Evolutionary conservation across 2,888 invertebrate genomes (phyloP).

Genomic region (Pharmacophagus antenor): DNA sequence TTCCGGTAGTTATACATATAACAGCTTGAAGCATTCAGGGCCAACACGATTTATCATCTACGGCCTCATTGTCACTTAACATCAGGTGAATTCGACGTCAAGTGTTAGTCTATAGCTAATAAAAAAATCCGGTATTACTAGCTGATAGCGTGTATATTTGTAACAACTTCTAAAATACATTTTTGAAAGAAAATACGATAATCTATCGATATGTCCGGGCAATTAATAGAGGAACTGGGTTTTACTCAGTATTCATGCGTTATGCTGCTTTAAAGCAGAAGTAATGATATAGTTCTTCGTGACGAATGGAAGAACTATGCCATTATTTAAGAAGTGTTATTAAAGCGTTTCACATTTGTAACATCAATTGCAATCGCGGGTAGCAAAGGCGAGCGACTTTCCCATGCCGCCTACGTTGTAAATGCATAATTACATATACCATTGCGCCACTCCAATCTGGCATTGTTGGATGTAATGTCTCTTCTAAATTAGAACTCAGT

Average conservation of each 20-base stretch:
- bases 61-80: too few species aligned
- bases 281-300: background rate
- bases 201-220: too few species aligned
- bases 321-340: background rate
- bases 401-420: slow-evolving; percentile 72
- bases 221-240: too few species aligned
- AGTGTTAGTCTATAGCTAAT: too few species aligned
- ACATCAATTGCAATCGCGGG: slow-evolving; percentile 19
- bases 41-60: too few species aligned
- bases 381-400: slow-evolving; percentile 42
- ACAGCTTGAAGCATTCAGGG: too few species aligned
- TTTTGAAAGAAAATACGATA: too few species aligned
- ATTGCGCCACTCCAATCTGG: slow-evolving; percentile 59
- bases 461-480: slow-evolving; percentile 73
- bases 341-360: slow-evolving; percentile 19
- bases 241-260: background rate
- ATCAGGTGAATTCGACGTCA: too few species aligned
- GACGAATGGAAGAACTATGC: background rate
- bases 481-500: slow-evolving; percentile 71
- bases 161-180: too few species aligned
- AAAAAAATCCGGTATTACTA: too few species aligned
- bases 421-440: slow-evolving; percentile 61
- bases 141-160: too few species aligned
- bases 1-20: too few species aligned
- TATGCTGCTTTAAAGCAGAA: background rate